phyloP scores from a whole-genome alignment of 2,888 invertebrate genomes.

The Hypercompe scribonia region DNA sequence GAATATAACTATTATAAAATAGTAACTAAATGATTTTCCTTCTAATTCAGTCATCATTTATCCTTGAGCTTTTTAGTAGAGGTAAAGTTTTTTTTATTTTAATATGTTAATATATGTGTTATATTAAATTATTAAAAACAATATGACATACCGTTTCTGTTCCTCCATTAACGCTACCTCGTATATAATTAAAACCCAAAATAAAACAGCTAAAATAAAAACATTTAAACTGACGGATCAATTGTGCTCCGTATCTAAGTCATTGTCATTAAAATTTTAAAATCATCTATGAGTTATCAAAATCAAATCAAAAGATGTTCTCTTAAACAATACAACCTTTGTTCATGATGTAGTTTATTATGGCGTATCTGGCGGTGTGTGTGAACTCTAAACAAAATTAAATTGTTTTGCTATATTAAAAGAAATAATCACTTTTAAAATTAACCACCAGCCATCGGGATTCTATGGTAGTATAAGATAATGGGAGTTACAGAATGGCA shows the following conservation, averaged over 20 bases:
- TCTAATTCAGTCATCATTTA: too few species aligned
- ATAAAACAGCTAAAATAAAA: slow-evolving; percentile 21
- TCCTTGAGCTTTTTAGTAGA: not conserved
- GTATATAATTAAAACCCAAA: not conserved
- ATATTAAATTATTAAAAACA: not conserved
- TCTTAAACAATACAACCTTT: not conserved
- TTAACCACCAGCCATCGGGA: too few species aligned
- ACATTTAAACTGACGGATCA: slow-evolving; percentile 3
- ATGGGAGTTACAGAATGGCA: too few species aligned
- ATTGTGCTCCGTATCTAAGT: not conserved
- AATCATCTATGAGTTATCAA: not conserved
- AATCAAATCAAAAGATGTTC: not conserved
- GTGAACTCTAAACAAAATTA: too few species aligned
- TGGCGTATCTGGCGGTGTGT: too few species aligned
- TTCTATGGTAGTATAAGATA: too few species aligned
- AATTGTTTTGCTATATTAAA: too few species aligned
- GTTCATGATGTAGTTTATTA: not conserved
- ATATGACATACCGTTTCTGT: slow-evolving; percentile 34
- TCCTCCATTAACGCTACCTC: slow-evolving; percentile 29
- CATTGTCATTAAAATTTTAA: not conserved
- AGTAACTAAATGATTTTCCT: too few species aligned
- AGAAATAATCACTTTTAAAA: too few species aligned
- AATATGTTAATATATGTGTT: too few species aligned
- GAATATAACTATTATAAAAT: too few species aligned
- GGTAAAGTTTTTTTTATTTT: too few species aligned